Evolutionary conservation across 2,888 invertebrate species (phyloP), one percentile per base, ranked within the genome.

Genomic region (Xestoiulus laeticollis): DNA sequence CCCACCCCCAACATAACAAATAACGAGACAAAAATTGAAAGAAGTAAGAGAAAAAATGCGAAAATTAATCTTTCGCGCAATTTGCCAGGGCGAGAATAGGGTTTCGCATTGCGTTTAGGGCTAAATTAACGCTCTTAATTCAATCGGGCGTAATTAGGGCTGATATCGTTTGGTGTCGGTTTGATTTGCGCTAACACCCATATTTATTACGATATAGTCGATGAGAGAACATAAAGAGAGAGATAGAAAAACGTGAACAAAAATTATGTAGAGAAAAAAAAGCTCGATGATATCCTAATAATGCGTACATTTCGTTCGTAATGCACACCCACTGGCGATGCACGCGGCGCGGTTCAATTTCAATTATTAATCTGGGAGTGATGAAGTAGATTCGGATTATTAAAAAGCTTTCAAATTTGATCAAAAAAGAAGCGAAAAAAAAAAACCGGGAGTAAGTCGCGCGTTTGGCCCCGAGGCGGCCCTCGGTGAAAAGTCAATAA

Each of bases 81-180:
- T 59, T 59, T n/a, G 59, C n/a, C 48, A n/a, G 19, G 59, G 48
- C 59, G 48, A 59, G 59, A 59, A 19, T 59, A 59, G n/a, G 59
- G 59, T 59, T 59, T 59, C 59, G n/a, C n/a, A n/a, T 59, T 59
- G 59, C 59, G 59, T 59, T 59, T 59, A 59, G 59, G n/a, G 19
- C 59, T 19, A n/a, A 59, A 59, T 59, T 19, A 59, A 59, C 59
- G n/a, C 59, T 59, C 59, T 48, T 48, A n/a, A 59, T 59, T 59
- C 59, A 59, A 59, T 59, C 59, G 59, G 59, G 59, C 59, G n/a
- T 59, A 59, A 59, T 59, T 59, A 59, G 59, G 59, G 59, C 59
- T 59, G 59, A 59, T 59, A 59, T 59, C 59, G 59, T 59, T 59
- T 59, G 59, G 59, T 59, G 59, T 59, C 59, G 59, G 59, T 59